Conservation (phyloP, 2,113 vertebrate genomes). For the Antechinus flavipes region DNA sequence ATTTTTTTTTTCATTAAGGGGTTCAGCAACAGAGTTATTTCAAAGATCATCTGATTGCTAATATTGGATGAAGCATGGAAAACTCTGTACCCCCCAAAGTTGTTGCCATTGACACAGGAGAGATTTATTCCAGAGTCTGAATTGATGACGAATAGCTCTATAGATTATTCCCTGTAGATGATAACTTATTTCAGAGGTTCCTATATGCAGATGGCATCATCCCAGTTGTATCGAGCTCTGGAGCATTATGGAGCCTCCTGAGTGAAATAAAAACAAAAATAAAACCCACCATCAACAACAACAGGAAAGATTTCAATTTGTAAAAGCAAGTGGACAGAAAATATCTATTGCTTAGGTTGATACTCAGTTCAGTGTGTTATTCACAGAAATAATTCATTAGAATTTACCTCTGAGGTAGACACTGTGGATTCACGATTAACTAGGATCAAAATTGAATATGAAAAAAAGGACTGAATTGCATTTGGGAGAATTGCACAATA, state of each 20-base stretch:
- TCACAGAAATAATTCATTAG: neutral
- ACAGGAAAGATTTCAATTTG: neutral
- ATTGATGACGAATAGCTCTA: neutral
- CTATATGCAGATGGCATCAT: neutral
- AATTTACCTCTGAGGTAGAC: neutral
- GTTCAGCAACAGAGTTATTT: neutral
- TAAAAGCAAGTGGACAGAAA: neutral
- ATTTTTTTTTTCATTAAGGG: neutral
- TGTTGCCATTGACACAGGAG: neutral
- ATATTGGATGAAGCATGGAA: neutral
- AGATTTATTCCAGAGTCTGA: neutral
- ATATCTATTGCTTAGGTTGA: neutral
- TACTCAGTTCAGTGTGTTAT: neutral
- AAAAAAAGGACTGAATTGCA: neutral
- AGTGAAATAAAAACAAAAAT: neutral
- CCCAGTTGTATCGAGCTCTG: neutral
- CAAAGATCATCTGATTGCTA: neutral
- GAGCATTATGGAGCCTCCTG: neutral
- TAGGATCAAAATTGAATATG: neutral
- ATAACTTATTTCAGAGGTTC: neutral
- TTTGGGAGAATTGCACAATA: neutral
- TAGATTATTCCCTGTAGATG: neutral
- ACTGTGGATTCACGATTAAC: neutral
- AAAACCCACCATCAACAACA: neutral
- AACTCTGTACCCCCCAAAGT: neutral